phyloP scores from a whole-genome alignment of 2,797 vertebrate genomes.

The Chlorospingus semifuscus region DNA sequence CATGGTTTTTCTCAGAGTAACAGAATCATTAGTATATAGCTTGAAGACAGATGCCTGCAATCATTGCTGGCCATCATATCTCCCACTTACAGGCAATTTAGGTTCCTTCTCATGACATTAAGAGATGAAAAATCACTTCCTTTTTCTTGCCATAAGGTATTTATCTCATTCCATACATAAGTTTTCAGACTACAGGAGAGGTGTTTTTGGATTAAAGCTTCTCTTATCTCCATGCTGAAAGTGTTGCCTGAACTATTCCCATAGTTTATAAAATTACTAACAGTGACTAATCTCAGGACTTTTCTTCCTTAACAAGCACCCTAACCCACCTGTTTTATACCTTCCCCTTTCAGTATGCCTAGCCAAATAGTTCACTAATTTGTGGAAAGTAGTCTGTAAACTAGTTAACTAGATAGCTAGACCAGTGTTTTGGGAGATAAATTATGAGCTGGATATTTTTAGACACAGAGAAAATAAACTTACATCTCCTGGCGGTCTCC shows the following conservation, averaged over 20 bases:
- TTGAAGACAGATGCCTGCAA: not conserved
- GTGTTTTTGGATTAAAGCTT: not conserved
- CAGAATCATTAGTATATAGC: not conserved
- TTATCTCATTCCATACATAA: not conserved
- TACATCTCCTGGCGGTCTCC: not conserved
- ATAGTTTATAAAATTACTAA: not conserved
- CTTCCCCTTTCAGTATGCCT: not conserved
- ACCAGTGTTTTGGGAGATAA: not conserved
- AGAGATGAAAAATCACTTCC: not conserved
- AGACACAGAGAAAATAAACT: not conserved
- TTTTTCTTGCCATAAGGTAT: not conserved
- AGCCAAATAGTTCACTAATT: not conserved
- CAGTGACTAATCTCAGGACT: not conserved
- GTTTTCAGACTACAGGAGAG: not conserved
- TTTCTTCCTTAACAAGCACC: not conserved
- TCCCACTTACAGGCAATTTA: not conserved
- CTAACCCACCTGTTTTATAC: not conserved
- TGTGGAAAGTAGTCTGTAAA: not conserved
- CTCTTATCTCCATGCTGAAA: not conserved
- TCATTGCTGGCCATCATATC: not conserved
- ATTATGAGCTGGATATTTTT: not conserved
- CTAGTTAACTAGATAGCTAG: not conserved
- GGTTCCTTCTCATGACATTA: not conserved
- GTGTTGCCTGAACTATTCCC: not conserved
- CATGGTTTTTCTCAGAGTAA: not conserved